Evolutionary conservation across 1,140 invertebrate species (phyloP), one percentile per base, ranked within the genome.

Genomic region (Drosophila pectinifera): DNA sequence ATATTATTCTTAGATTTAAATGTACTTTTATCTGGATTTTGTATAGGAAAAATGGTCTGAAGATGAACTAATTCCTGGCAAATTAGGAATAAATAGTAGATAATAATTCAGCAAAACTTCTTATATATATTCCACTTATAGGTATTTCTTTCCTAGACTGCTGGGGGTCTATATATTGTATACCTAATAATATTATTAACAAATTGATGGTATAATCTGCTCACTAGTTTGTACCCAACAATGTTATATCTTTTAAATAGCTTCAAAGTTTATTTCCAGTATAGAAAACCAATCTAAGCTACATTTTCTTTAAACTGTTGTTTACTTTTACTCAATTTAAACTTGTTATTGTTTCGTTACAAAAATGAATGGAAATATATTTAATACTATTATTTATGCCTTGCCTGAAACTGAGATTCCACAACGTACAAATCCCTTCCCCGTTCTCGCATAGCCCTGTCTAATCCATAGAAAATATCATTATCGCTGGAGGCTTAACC

Each of bases 381-480:
- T 5, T n/a, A n/a, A 0, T 16, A 7, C 13, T 45, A 4, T 45
- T 13, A 18, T 18, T 31, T 49, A 3, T 49, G 10, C 10, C 10
- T 28, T 11, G 20, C 16, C 13, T 42, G 2, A 43, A 42, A 56
- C 10, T 72, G 53, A 70, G 64, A 58, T 46, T 62, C 48, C 28
- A 31, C 18, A 22, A 3, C 34, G 5, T 16, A 28, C 11, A 28
- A 51, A 67, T 41, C 10, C 8, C 8, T 5, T 39, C 26, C 1
- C 67, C 67, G 34, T 36, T 39, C 38, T 34, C 53, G 59, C 53
- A 28, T 31, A 14, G 55, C 22, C 31, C 28, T 41, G 22, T 36
- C 11, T 43, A 48, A 11, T 16, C 14, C 14, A 14, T 75, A 13
- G 20, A 38, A 78, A 86, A 86, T 89, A 83, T 89, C 76, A 82